Base-by-base conservation (phyloP, 2,888 invertebrate genomes). In the Cryptocephalus primarius region DNA sequence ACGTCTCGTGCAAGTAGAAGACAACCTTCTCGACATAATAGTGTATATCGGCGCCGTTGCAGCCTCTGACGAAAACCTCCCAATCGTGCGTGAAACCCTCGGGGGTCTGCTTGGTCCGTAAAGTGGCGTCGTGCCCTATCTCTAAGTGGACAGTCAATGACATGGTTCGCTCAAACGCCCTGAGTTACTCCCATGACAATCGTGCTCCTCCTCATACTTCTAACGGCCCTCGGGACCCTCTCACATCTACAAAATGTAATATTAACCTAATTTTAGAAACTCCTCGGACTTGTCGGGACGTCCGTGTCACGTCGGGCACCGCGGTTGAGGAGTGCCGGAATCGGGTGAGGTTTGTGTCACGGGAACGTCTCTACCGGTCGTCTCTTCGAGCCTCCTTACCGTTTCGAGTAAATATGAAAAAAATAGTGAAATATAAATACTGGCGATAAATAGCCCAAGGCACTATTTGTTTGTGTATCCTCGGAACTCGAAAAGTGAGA, bases 11-110 rank as follows among this genome's bases (percentile, higher is more conserved):
- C 45, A 96, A 76, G 64, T 84, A 75, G 66, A 95, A 95, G 31
- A 94, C 87, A 53, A 88, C 85, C 78, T 89, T 93, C 50, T 95
- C 94, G 47, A 95, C 83, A 75, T 89, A 96, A 66, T 87, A 80
- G 62, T 88, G 83, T 60, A 96, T 89, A 64, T 88, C 87, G 55
- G 85, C 82, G 58, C 85, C 85, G 64, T 93, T 90, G 55, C 82
- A 80, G 45, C 94, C 94, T 63, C 88, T 79, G 14, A 96, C 90
- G 73, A 87, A 95, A 45, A 96, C 84, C 70, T 90, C 89, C 96
- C 96, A 96, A 69, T 96, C 95, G 73, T 96, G 96, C 57, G 95
- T 96, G 68, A 89, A 94, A 41, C 92, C 94, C 67, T 92, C 89
- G 14, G 82, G 80, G 10, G 92, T 90, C 60, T 81, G 80, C 67